Conservation (phyloP, 2,888 invertebrate species). For the Agonopterix heracliana region DNA sequence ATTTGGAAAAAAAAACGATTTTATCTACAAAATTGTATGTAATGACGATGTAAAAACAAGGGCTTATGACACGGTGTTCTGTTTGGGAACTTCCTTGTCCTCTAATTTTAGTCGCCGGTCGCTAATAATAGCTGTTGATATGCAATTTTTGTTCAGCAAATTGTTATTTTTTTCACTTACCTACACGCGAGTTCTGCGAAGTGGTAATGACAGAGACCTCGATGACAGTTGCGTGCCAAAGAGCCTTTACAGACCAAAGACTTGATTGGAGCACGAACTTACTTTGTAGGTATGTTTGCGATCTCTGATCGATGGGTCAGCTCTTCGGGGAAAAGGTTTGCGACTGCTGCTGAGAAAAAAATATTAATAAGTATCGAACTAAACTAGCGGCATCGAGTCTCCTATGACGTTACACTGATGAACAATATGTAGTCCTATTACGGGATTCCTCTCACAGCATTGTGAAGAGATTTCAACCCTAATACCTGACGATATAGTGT, state of each 20-base stretch:
- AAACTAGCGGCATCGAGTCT: no score
- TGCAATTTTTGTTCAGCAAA: conserved; percentile 11
- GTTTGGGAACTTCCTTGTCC: conserved; percentile 1
- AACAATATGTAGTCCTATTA: no score
- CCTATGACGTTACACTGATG: no score
- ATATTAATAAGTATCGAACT: no score
- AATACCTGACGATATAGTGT: no score
- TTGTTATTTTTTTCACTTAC: conserved; percentile 17
- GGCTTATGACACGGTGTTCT: not conserved
- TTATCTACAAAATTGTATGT: not conserved
- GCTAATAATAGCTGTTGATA: conserved; percentile 8
- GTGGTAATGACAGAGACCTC: conserved; percentile 19
- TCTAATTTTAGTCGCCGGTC: conserved; percentile 7
- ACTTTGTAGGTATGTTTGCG: not conserved
- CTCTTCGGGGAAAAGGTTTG: not conserved
- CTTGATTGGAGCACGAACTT: not conserved
- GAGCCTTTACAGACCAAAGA: not conserved
- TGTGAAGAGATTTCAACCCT: no score
- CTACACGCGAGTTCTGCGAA: conserved; percentile 41
- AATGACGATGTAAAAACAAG: not conserved
- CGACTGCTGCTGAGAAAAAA: not conserved
- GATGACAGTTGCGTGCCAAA: conserved; percentile 23
- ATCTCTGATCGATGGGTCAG: not conserved
- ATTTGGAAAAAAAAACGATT: not conserved
- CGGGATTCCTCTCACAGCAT: no score